These are phyloP conservation scores for Drosophila mettleri DNA, from an alignment of 2,888 invertebrate genomes.

Conservation along the genomic window DNA sequence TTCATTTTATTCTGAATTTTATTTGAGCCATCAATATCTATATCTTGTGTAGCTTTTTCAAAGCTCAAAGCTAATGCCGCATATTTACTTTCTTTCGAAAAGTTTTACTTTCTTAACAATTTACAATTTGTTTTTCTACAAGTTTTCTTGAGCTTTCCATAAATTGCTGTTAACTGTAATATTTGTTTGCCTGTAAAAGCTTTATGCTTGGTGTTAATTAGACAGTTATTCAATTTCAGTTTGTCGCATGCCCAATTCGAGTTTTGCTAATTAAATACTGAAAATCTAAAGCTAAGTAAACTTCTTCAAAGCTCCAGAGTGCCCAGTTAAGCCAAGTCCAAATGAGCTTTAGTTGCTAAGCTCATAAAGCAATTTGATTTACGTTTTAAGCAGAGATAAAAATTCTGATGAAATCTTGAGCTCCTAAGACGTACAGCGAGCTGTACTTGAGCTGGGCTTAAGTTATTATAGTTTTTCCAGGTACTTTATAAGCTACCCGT, in stretches of 20 bases:
- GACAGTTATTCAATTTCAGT: too few relatives aligned
- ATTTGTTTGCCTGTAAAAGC: neutral
- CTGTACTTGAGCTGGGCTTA: neutral
- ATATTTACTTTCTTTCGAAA: neutral
- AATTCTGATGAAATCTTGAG: neutral
- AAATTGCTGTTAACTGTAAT: too few relatives aligned
- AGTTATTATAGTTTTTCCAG: slow-evolving; percentile 1
- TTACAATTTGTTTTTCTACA: neutral
- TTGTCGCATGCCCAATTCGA: neutral
- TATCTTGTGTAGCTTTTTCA: too few relatives aligned
- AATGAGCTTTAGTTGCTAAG: neutral
- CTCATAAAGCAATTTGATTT: slow-evolving; percentile 5
- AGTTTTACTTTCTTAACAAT: neutral
- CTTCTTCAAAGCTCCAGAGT: neutral
- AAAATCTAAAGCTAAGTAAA: too few relatives aligned
- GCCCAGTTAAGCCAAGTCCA: neutral
- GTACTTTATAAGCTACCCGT: slow-evolving; percentile 20
- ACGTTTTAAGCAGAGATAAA: neutral
- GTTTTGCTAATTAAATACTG: neutral
- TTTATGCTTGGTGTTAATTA: neutral
- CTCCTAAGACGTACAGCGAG: neutral
- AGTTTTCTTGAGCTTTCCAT: too few relatives aligned
- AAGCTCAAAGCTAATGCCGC: neutral
- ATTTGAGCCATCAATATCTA: too few relatives aligned
- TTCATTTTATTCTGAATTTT: neutral